phyloP scores from a whole-genome alignment of 2,888 invertebrate genomes.

The Lottia scabra region DNA sequence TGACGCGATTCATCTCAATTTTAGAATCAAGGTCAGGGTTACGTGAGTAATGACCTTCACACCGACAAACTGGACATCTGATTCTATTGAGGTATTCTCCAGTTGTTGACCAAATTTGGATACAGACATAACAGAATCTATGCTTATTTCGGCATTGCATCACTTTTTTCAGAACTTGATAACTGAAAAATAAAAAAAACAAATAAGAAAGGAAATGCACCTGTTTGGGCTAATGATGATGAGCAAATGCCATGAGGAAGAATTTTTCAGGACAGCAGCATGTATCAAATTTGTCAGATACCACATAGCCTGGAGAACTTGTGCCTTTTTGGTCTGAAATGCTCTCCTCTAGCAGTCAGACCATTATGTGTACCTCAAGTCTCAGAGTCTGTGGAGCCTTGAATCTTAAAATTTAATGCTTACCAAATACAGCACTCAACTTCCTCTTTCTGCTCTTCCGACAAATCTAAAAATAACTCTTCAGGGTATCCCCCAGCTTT shows the following conservation, averaged over 20 bases:
- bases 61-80: slow-evolving; percentile 64
- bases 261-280: no score
- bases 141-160: slow-evolving; percentile 63
- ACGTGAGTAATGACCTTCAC: slow-evolving; percentile 49
- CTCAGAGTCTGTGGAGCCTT: no score
- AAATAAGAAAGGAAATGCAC: no score
- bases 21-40: slow-evolving; percentile 47
- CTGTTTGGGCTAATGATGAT: no score
- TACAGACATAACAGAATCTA: slow-evolving; percentile 64
- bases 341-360: no score
- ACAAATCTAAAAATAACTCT: slow-evolving; percentile 61
- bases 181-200: slow-evolving; percentile 52
- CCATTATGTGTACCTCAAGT: no score
- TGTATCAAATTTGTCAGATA: no score
- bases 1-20: slow-evolving; percentile 51
- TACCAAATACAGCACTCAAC: slow-evolving; percentile 64
- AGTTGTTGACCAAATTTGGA: slow-evolving; percentile 65
- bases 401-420: slow-evolving; percentile 8
- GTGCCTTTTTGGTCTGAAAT: no score
- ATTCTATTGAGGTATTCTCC: slow-evolving; percentile 59
- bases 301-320: no score
- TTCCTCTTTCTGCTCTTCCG: slow-evolving; percentile 59
- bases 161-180: slow-evolving; percentile 60
- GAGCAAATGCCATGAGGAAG: no score
- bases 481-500: slow-evolving; percentile 65